Percentiles rank a stretch among this genome's conserved stretches.
phyloP scores from a whole-genome alignment of 2,797 vertebrate genomes.

The Podarcis siculus region DNA sequence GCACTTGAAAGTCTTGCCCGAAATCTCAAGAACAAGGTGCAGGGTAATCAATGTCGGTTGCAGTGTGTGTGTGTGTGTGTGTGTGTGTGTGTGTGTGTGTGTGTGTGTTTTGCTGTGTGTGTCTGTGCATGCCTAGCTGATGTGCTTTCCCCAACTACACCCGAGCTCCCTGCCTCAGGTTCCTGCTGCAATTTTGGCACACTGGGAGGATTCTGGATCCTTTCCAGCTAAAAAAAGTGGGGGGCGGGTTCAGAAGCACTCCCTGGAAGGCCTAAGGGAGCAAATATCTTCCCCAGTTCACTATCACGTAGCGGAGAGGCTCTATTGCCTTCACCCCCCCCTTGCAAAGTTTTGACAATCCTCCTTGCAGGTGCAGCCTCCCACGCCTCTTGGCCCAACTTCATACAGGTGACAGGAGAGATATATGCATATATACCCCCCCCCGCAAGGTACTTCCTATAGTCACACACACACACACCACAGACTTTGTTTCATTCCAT shows the following conservation, averaged over 20 bases:
- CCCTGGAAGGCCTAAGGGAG: background rate
- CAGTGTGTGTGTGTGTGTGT: too few species aligned
- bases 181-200: background rate
- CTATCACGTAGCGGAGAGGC: background rate
- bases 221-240: background rate
- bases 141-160: background rate
- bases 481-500: background rate
- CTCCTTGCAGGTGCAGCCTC: background rate
- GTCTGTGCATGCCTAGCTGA: background rate
- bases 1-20: too few species aligned
- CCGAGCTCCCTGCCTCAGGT: background rate
- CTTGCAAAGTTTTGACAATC: background rate
- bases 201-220: background rate
- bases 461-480: background rate
- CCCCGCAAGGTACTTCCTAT: rapidly evolving
- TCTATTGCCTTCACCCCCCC: background rate
- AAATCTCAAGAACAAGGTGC: too few species aligned
- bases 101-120: too few species aligned
- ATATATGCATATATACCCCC: background rate
- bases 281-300: too few species aligned
- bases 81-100: background rate
- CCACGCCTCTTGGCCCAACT: background rate
- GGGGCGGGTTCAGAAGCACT: too few species aligned
- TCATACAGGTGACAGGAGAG: background rate
- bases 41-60: too few species aligned